Conservation (phyloP, 2,113 vertebrate genomes). For the Neopipo cinnamomea region DNA sequence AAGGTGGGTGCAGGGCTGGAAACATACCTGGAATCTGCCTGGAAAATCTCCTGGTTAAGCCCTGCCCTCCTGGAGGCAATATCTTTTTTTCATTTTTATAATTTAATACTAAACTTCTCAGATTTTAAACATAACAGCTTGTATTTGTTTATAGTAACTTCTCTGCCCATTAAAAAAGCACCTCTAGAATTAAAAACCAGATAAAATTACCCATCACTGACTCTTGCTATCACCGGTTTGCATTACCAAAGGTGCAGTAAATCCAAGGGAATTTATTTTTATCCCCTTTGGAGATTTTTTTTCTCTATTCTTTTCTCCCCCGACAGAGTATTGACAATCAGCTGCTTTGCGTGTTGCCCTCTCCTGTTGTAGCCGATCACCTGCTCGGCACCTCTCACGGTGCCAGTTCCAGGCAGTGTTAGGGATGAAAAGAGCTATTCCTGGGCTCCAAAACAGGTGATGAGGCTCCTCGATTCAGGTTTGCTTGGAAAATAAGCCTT, state of each 20-base stretch:
- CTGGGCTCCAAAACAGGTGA: accelerated
- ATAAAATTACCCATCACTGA: accelerated
- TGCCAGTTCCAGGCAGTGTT: not conserved
- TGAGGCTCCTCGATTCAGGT: not conserved
- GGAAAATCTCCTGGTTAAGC: not conserved
- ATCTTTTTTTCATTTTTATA: not conserved
- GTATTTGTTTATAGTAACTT: not conserved
- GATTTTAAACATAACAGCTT: not conserved
- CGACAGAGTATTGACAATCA: accelerated
- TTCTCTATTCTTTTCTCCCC: not conserved
- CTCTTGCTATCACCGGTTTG: not conserved
- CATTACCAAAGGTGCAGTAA: not conserved
- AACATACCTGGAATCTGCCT: not conserved
- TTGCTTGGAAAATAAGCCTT: not conserved
- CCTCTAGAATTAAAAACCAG: not conserved
- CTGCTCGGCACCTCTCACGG: not conserved
- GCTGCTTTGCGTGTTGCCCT: not conserved
- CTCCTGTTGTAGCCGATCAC: not conserved
- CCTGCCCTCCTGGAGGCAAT: too few species aligned
- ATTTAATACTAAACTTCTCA: not conserved
- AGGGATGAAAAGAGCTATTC: not conserved
- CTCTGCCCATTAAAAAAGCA: not conserved
- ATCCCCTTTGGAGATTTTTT: not conserved
- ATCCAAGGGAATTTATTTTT: not conserved
- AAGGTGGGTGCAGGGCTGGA: not conserved